Evolutionary conservation across 1,140 invertebrate genomes (phyloP), one percentile per base, ranked within the genome.

Genomic region (Drosophila pruinosa): DNA sequence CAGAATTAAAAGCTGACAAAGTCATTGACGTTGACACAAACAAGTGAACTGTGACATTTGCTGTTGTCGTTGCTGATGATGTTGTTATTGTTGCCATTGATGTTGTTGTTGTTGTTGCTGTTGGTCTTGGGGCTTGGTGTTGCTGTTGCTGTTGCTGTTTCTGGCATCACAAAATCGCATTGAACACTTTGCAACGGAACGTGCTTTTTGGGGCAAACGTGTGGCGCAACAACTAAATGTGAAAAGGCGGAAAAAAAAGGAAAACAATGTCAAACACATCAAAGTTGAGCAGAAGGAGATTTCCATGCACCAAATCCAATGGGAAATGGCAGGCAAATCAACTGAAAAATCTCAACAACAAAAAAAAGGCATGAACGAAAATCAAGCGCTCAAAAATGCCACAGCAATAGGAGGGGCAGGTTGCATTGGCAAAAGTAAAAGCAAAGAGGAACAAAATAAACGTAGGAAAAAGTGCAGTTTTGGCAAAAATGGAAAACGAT

Each of bases 211-310:
- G 52, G 41, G 17, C 57, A 72, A 74, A 62, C 53, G 15, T 34
- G 31, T 39, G 48, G 41, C 4, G 21, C n/a, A 65, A 26, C 31
- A 57, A 48, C 39, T 28, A 38, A 68, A 52, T 47, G 72, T 34
- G 15, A 22, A 63, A 69, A 39, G 45, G 31, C 41, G 8, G 57
- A 83, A 78, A 83, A 72, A 75, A 79, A 85, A 62, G 48, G 57
- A 85, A 85, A 85, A 85, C 79, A 79, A 83, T 85, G 79, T 85
- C 79, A 85, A 85, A 85, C 80, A 85, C 79, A 82, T 83, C 80
- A 85, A 83, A 83, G 79, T 83, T 79, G 70, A 72, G 41, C 77
- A 72, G 53, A 17, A 63, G 65, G 53, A 62, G 58, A 75, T 75
- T 79, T 56, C 50, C 72, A 75, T 59, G 57, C 53, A 75, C 5